These are phyloP conservation scores for Ptychadena robeensis DNA, from an alignment of 2,797 vertebrate species.

Conservation along the genomic window DNA sequence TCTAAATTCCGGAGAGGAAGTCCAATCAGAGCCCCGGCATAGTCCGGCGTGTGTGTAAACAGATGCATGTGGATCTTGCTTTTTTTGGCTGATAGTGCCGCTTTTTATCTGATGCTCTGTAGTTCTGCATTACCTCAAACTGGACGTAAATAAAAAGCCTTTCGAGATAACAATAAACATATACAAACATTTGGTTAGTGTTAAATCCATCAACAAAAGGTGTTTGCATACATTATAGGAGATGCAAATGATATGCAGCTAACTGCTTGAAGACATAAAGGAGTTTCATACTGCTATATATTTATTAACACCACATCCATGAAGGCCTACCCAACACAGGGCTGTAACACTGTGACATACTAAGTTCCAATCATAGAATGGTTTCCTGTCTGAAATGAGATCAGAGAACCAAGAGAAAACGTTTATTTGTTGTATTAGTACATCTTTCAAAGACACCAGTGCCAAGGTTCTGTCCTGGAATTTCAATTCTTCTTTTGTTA, in stretches of 20 bases:
- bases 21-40: not conserved
- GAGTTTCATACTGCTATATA: not conserved
- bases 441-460: no score
- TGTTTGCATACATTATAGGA: slow-evolving; percentile 2
- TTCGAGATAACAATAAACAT: slow-evolving; percentile 36
- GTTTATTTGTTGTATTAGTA: no score
- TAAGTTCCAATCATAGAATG: no score
- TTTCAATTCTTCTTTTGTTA: no score
- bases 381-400: no score
- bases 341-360: no score
- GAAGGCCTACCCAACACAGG: no score
- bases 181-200: slow-evolving; percentile 21
- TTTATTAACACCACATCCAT: not conserved
- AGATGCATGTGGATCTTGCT: slow-evolving; percentile 22
- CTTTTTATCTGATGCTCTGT: slow-evolving; percentile 40
- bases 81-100: slow-evolving; percentile 31
- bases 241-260: not conserved
- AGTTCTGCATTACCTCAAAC: slow-evolving; percentile 40
- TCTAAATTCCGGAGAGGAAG: slow-evolving; percentile 28
- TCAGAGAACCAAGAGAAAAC: no score
- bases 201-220: not conserved
- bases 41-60: slow-evolving; percentile 25
- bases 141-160: slow-evolving; percentile 2
- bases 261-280: not conserved
- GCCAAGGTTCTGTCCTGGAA: no score